These are phyloP conservation scores for Vulpes ferrilata DNA, from an alignment of 2,113 vertebrate genomes.

Conservation along the genomic window DNA sequence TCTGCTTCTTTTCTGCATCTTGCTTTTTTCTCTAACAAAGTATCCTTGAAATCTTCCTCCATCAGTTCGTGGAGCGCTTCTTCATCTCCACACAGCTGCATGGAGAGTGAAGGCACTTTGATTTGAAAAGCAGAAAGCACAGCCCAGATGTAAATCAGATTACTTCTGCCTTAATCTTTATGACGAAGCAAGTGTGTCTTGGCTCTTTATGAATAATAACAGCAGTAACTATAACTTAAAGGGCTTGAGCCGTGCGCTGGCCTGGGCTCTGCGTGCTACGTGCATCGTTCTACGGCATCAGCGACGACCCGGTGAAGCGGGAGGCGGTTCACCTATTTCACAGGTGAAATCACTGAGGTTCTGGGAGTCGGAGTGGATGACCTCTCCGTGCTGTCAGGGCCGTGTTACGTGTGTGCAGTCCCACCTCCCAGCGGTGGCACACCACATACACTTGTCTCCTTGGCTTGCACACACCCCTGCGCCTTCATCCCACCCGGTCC, in stretches of 20 bases:
- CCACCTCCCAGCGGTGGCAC: not conserved
- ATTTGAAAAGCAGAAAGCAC: not conserved
- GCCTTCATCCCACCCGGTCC: not conserved
- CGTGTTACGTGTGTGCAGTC: rapidly evolving
- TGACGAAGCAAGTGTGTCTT: not conserved
- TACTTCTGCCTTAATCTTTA: not conserved
- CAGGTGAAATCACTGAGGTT: not conserved
- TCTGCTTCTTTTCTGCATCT: not conserved
- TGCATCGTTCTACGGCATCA: rapidly evolving
- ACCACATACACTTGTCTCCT: rapidly evolving
- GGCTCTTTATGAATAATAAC: not conserved
- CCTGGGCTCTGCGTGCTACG: rapidly evolving
- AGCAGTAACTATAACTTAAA: not conserved
- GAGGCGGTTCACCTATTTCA: not conserved
- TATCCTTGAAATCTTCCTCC: not conserved
- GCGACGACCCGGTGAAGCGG: rapidly evolving
- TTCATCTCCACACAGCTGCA: not conserved
- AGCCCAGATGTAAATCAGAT: not conserved
- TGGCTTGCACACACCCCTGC: too few relatives aligned
- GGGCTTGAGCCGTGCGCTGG: not conserved
- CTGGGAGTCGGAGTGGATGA: rapidly evolving
- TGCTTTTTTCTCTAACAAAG: not conserved
- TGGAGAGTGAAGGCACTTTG: not conserved
- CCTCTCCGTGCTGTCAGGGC: not conserved
- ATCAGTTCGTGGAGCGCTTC: rapidly evolving